Percentiles rank a stretch among this genome's conserved stretches.
These are phyloP conservation scores for Drosophila pachea DNA, from an alignment of 1,140 invertebrate species.

Conservation along the genomic window DNA sequence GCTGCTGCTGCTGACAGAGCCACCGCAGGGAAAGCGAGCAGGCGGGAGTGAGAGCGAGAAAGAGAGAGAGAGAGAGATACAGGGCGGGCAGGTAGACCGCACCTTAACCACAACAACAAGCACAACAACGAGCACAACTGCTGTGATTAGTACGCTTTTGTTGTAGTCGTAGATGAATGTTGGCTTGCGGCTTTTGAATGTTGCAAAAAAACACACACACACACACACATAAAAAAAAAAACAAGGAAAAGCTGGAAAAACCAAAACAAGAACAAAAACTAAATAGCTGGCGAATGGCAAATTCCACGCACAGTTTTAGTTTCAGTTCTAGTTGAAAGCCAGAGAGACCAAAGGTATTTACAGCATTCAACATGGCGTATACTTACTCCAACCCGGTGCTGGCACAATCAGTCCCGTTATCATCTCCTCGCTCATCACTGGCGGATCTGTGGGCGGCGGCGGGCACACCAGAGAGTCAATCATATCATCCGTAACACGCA, in stretches of 20 bases:
- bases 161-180: constrained; percentile 67
- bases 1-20: too few species aligned
- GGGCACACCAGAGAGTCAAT: constrained; percentile 97
- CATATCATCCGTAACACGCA: constrained; percentile 93
- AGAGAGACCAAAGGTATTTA: constrained; percentile 16
- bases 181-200: constrained; percentile 59
- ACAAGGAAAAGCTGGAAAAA: too few species aligned
- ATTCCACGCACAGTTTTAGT: constrained; percentile 40
- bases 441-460: constrained; percentile 94
- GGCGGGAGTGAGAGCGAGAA: background rate
- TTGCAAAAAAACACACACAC: constrained; percentile 17
- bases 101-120: constrained; percentile 49
- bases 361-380: background rate
- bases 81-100: constrained; percentile 12
- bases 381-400: constrained; percentile 94
- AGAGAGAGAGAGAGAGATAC: background rate
- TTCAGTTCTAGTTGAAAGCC: constrained; percentile 15
- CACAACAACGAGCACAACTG: constrained; percentile 39
- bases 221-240: constrained; percentile 5
- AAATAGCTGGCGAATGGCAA: background rate
- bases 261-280: too few species aligned
- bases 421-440: constrained; percentile 96
- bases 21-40: background rate
- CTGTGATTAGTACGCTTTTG: constrained; percentile 73
- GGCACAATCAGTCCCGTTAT: constrained; percentile 97